Conservation (phyloP, 2,888 invertebrate species). For the Cenopis cana region DNA sequence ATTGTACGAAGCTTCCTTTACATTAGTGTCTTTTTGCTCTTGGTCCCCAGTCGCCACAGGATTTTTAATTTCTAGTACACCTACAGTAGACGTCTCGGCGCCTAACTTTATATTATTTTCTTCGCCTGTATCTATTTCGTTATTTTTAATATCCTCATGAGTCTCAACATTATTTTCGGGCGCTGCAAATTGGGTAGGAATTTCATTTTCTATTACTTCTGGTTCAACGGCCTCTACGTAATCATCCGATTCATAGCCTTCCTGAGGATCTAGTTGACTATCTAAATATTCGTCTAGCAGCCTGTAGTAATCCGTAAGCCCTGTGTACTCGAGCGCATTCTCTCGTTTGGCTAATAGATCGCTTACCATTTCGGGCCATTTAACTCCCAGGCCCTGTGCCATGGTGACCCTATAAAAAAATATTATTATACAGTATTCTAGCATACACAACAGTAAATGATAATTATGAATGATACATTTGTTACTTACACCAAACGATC, state of each 20-base stretch:
- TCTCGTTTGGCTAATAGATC: conserved; percentile 77
- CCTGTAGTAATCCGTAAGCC: conserved; percentile 83
- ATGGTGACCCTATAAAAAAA: conserved; percentile 66
- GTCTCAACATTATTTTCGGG: conserved; percentile 51
- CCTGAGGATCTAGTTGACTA: conserved; percentile 71
- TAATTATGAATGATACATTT: neutral
- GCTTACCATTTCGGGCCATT: conserved; percentile 80
- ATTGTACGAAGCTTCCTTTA: conserved; percentile 76
- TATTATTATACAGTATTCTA: neutral
- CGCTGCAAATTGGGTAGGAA: conserved; percentile 53
- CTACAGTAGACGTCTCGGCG: conserved; percentile 77
- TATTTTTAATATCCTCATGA: conserved; percentile 58
- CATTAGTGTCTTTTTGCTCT: conserved; percentile 56
- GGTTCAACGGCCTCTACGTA: conserved; percentile 69
- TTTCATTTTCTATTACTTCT: conserved; percentile 61
- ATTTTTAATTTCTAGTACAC: conserved; percentile 77
- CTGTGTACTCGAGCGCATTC: conserved; percentile 78
- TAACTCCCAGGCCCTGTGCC: conserved; percentile 74
- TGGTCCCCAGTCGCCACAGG: conserved; percentile 67
- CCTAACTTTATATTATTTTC: conserved; percentile 64
- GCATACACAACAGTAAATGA: neutral
- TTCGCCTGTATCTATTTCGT: conserved; percentile 69
- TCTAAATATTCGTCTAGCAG: conserved; percentile 84
- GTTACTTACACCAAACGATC: conserved; percentile 73
- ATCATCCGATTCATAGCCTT: conserved; percentile 62